Percentiles rank a stretch among this genome's conserved stretches.
Conservation (phyloP, 1,140 invertebrate species). For the Drosophila sp. region DNA sequence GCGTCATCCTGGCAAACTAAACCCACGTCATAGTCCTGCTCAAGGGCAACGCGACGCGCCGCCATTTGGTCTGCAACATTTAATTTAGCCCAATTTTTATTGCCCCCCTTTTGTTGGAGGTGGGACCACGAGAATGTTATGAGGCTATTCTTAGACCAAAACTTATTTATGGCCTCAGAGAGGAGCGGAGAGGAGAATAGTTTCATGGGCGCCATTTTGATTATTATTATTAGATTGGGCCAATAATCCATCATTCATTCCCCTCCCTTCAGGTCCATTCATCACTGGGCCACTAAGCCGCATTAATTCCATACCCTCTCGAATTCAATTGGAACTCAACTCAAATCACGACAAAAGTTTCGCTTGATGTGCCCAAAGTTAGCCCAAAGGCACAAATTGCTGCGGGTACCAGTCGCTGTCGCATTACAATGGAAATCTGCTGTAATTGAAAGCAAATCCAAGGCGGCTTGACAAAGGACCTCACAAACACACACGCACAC, state of each 20-base stretch:
- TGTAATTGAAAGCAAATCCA: constrained; percentile 73
- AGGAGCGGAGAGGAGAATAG: constrained; percentile 25
- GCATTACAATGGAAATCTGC: constrained; percentile 38
- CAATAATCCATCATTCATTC: constrained; percentile 1
- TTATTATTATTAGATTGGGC: constrained; percentile 9
- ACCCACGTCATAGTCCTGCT: constrained; percentile 18
- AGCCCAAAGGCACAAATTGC: constrained; percentile 56
- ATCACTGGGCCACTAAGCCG: constrained; percentile 12
- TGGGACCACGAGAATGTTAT: background rate
- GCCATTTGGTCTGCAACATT: constrained; percentile 41
- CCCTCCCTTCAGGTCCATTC: background rate
- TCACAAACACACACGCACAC: background rate
- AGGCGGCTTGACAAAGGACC: constrained; percentile 29
- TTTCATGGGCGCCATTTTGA: constrained; percentile 6
- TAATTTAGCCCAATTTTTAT: constrained; percentile 49
- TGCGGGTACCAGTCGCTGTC: constrained; percentile 54
- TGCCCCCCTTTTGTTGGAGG: constrained; percentile 26
- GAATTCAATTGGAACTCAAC: constrained; percentile 45
- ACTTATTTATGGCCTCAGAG: background rate
- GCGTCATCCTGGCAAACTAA: constrained; percentile 45
- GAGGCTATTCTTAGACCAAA: background rate
- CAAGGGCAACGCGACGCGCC: constrained; percentile 53
- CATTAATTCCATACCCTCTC: constrained; percentile 10
- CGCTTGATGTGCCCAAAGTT: constrained; percentile 49
- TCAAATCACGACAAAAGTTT: constrained; percentile 19